Conservation (phyloP, 2,888 invertebrate genomes). For the Temnothorax ravouxi region DNA sequence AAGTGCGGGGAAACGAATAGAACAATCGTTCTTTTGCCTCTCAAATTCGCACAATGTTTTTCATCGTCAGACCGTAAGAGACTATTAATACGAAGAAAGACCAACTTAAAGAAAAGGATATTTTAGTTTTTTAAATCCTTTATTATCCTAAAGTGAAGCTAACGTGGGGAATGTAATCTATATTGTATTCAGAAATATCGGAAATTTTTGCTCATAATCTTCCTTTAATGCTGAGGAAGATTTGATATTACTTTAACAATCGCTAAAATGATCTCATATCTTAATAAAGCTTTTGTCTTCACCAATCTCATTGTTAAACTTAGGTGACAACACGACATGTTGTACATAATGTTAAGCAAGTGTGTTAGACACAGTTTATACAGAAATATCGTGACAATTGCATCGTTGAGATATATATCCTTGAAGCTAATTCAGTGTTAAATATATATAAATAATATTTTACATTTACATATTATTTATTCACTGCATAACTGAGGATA, state of each 20-base stretch:
- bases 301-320: conserved; percentile 9
- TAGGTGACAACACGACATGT: conserved; percentile 1
- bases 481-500: not conserved
- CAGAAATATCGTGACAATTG: conserved; percentile 13
- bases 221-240: not conserved
- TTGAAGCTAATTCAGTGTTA: conserved; percentile 9
- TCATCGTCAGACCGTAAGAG: not conserved
- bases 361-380: conserved; percentile 14
- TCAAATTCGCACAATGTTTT: conserved; percentile 5
- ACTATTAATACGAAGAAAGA: conserved; percentile 17
- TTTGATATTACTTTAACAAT: not conserved
- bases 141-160: not conserved
- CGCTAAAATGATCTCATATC: conserved; percentile 26
- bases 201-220: conserved; percentile 8
- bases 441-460: not conserved
- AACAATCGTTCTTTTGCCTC: conserved; percentile 3
- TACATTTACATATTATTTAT: not conserved
- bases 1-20: not conserved
- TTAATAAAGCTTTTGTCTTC: conserved; percentile 18
- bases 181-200: conserved; percentile 1
- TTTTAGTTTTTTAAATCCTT: conserved; percentile 9
- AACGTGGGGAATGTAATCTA: not conserved
- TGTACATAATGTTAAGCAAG: conserved; percentile 8
- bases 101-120: not conserved
- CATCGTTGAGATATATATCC: not conserved